These are phyloP conservation scores for Himalopsyche japonica DNA, from an alignment of 2,888 invertebrate genomes.

Conservation along the genomic window DNA sequence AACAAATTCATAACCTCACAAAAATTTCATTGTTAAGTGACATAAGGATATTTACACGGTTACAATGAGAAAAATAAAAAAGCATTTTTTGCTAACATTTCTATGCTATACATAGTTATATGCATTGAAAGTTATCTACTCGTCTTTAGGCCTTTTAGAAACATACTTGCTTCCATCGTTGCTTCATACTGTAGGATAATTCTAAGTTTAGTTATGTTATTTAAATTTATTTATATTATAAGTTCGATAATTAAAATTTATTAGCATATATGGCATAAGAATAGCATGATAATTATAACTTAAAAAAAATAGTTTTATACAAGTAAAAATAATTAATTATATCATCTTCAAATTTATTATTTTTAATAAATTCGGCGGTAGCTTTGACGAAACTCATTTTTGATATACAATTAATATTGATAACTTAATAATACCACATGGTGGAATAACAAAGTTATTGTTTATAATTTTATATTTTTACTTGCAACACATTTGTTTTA, in stretches of 20 bases:
- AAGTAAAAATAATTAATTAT: too few species aligned
- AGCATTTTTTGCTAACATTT: not conserved
- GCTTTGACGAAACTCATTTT: too few species aligned
- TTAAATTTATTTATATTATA: not conserved
- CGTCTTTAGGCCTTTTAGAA: conserved; percentile 22
- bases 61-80: not conserved
- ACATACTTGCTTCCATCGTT: conserved; percentile 23
- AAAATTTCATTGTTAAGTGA: too few species aligned
- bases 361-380: too few species aligned
- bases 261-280: not conserved
- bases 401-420: too few species aligned
- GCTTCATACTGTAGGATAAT: not conserved
- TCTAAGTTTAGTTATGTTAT: not conserved
- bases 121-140: conserved; percentile 3
- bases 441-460: too few species aligned
- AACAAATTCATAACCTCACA: too few species aligned
- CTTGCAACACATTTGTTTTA: too few species aligned
- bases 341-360: too few species aligned
- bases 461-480: too few species aligned
- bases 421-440: too few species aligned
- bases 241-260: not conserved
- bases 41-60: not conserved
- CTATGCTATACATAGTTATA: not conserved
- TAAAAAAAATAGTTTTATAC: too few species aligned
- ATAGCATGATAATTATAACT: not conserved